Evolutionary conservation across 2,797 vertebrate genomes (phyloP), one percentile per base, ranked within the genome.

Genomic region (Ctenopoma kingsleyae): DNA sequence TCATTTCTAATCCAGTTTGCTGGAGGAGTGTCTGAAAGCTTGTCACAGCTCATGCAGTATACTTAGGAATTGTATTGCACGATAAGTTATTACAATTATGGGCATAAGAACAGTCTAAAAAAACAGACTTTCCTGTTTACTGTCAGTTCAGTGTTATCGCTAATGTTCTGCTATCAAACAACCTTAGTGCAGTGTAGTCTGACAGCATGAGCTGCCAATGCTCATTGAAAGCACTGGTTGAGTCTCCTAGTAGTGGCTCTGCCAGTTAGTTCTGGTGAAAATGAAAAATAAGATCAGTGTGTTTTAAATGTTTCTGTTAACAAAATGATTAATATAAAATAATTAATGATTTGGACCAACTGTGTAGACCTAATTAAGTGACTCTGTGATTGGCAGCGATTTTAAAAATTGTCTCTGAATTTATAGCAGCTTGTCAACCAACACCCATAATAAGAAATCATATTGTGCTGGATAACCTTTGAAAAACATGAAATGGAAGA

Each of bases 141-240:
- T 77, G 66, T 71, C 73, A 61, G 62, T 62, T 74, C 55, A 67
- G 49, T 32, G 64, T 75, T 70, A 52, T 36, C 10, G 57, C 22
- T 0, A 44, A 44, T 69, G 48, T 67, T 71, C 44, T 65, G 23
- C 48, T 73, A 57, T 79, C 72, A 77, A 79, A 81, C 48, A 47
- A 25, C 16, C 20, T 7, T 0, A 49, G 53, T 48, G 35, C 19
- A 4, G 7, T 27, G 17, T 44, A 43, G 50, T 71, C 49, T 74
- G 56, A 67, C 71, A 76, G 51, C 47, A 7, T 22, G 44, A 71
- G 67, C 49, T 61, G 65, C 51, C 36, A 35, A 20, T 27, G 6
- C 51, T 1, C 23, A 16, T 43, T 74, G n/a, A 64, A 74, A 71
- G 46, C 0, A 0, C 32, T 1, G 54, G 56, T 77, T 52, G 36